Base-by-base conservation (phyloP, 2,797 vertebrate species). In the Muraenolepis orangiensis region DNA sequence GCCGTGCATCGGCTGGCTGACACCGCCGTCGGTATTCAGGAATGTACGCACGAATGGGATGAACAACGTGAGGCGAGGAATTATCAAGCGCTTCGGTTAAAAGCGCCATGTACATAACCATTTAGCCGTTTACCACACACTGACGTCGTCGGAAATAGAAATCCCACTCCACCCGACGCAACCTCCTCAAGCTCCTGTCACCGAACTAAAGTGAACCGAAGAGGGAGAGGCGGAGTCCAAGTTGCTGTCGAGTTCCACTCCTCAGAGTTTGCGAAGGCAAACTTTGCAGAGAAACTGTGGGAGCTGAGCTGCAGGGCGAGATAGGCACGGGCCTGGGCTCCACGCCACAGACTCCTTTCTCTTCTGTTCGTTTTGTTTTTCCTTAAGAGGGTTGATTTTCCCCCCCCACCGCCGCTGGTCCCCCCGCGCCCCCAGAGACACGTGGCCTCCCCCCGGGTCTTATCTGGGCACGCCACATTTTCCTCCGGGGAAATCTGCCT, bases 391-490 rank as follows among this genome's bases (percentile, higher is more conserved):
- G 84, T 85, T 85, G 86, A 83, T 89, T 82, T 77, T 72, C 31
- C 66, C 78, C 80, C 74, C 69, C 81, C 83, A 20, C 51, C 51
- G 0, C 51, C 23, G 11, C 57, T n/a, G n/a, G 28, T 85, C 83
- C 86, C 86, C 88, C 87, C 72, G 77, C 84, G 76, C 87, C 89
- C 87, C 87, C 38, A 72, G 86, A 88, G 89, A 87, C 85, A 85
- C 83, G 86, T 77, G 82, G 78, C 73, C n/a, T n/a, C 87, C 36
- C 69, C 80, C 86, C 74, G 69, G 51, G 84, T 81, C 88, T 92
- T 92, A 92, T 91, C 91, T 89, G 74, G 16, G 51, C 74, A 74
- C 84, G 87, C 75, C 91, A 92, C 91, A 90, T 90, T 90, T 88
- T 64, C 88, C 80, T 78, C 2, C 12, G 74, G 90, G 90, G 91